phyloP scores from a whole-genome alignment of 2,797 vertebrate species.

The Melanotaenia trifasciata region DNA sequence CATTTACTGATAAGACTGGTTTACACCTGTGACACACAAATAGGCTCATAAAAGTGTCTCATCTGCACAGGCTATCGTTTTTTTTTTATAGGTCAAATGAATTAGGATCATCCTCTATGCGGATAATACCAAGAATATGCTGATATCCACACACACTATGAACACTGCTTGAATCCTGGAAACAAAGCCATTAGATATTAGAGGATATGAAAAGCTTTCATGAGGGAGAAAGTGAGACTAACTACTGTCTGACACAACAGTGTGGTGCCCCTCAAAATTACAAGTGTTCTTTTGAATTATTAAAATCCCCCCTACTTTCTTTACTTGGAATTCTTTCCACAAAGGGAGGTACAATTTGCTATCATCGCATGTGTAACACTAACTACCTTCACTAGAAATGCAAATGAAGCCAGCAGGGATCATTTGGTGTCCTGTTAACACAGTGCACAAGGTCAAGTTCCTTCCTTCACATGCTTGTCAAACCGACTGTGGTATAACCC shows the following conservation, averaged over 20 bases:
- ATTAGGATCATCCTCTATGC: conserved; percentile 66
- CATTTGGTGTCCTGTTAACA: conserved; percentile 69
- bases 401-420: conserved; percentile 65
- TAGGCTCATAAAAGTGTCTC: conserved; percentile 46
- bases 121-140: conserved; percentile 69
- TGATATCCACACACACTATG: conserved; percentile 49
- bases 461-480: conserved; percentile 51
- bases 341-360: conserved; percentile 47
- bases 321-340: conserved; percentile 43
- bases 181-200: conserved; percentile 66
- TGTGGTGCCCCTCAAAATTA: conserved; percentile 52
- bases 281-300: conserved; percentile 70
- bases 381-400: conserved; percentile 66
- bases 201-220: conserved; percentile 50
- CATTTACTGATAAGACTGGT: conserved; percentile 35
- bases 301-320: conserved; percentile 46
- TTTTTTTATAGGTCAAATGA: conserved; percentile 71
- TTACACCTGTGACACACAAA: conserved; percentile 61
- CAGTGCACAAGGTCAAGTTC: conserved; percentile 66
- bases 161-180: conserved; percentile 50
- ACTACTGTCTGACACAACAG: conserved; percentile 40
- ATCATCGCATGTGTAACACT: conserved; percentile 61
- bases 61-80: conserved; percentile 33
- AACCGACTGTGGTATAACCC: conserved; percentile 36
- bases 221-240: conserved; percentile 50